These are phyloP conservation scores for Lottia scabra DNA, from an alignment of 2,888 invertebrate genomes.

Conservation along the genomic window DNA sequence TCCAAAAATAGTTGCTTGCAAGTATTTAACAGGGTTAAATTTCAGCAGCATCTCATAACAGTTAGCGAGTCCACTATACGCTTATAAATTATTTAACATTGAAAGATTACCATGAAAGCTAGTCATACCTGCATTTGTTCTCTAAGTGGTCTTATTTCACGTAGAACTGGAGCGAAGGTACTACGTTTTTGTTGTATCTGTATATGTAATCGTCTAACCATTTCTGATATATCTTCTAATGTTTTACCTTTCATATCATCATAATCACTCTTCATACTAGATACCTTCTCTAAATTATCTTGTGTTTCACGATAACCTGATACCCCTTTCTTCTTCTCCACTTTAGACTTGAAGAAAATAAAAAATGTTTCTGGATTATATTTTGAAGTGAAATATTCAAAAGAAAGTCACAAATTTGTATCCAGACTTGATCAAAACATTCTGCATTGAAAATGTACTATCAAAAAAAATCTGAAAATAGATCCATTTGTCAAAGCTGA, in stretches of 20 bases:
- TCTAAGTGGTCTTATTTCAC: conserved; percentile 77
- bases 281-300: conserved; percentile 74
- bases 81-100: too few species aligned
- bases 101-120: too few species aligned
- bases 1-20: too few species aligned
- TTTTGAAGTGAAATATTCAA: too few species aligned
- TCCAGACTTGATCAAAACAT: too few species aligned
- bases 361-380: background rate
- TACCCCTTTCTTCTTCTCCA: conserved; percentile 67
- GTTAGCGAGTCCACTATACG: too few species aligned
- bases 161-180: conserved; percentile 74
- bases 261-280: conserved; percentile 72
- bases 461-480: too few species aligned
- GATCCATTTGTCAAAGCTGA: too few species aligned
- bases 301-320: conserved; percentile 73
- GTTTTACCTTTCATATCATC: conserved; percentile 73
- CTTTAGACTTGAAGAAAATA: conserved; percentile 44
- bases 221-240: conserved; percentile 72
- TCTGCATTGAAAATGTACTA: too few species aligned
- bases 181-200: conserved; percentile 77
- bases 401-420: too few species aligned
- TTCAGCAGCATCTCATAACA: too few species aligned
- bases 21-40: too few species aligned
- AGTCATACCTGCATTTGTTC: conserved; percentile 72
- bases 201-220: conserved; percentile 71